Evolutionary conservation across 2,113 vertebrate species (phyloP).

Genomic region (Nerophis ophidion): DNA sequence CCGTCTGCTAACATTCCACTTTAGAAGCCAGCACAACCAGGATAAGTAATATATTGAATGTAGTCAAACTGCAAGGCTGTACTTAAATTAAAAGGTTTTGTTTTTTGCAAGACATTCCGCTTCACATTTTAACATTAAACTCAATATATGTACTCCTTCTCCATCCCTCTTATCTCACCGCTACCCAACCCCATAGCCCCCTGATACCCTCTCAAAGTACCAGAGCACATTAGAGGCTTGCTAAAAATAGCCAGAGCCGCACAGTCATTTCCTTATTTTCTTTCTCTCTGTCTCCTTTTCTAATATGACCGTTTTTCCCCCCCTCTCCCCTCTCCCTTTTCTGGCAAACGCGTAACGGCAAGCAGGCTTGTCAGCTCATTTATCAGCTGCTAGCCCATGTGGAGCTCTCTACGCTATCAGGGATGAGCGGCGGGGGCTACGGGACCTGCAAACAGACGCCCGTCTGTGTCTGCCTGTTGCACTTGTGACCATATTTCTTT

Average conservation of each 20-base stretch:
- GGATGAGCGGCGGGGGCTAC: constrained; percentile 35
- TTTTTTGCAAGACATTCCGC: neutral
- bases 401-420: constrained; percentile 39
- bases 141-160: constrained; percentile 23
- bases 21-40: too few species aligned
- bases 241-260: constrained; percentile 65
- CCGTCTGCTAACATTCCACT: neutral
- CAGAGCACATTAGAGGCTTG: constrained; percentile 61
- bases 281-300: constrained; percentile 32
- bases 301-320: constrained; percentile 40
- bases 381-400: constrained; percentile 54
- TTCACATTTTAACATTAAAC: neutral
- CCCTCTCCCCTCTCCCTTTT: constrained; percentile 42
- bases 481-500: neutral
- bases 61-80: too few species aligned
- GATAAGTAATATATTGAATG: too few species aligned
- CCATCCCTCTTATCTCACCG: constrained; percentile 24
- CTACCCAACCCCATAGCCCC: constrained; percentile 31
- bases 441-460: constrained; percentile 17
- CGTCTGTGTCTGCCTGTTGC: constrained; percentile 20
- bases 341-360: constrained; percentile 55
- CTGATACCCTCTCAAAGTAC: constrained; percentile 51
- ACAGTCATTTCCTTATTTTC: constrained; percentile 51
- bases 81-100: too few species aligned
- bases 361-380: constrained; percentile 70